Evolutionary conservation across 2,888 invertebrate species (phyloP).

Genomic region (Ornithoptera alexandrae): DNA sequence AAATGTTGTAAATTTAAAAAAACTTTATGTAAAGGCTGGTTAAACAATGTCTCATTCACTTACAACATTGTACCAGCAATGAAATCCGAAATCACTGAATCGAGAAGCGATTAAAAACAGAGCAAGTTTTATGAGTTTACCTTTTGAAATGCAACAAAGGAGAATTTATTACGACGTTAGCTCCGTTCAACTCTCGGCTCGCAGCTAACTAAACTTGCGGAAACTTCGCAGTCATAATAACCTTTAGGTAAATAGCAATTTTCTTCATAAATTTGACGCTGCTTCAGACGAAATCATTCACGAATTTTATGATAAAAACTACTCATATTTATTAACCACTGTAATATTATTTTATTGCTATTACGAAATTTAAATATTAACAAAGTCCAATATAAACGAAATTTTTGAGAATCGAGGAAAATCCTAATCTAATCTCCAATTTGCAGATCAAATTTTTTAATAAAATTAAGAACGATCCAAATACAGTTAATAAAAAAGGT

Average conservation of each 20-base stretch:
- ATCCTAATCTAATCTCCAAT: too few relatives aligned
- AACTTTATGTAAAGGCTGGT: background rate
- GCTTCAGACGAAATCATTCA: slow-evolving; percentile 27
- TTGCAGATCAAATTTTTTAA: too few relatives aligned
- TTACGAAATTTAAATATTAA: background rate
- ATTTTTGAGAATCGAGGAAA: too few relatives aligned
- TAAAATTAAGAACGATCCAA: too few relatives aligned
- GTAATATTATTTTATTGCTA: background rate
- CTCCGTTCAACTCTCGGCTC: slow-evolving; percentile 25
- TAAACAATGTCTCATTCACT: background rate
- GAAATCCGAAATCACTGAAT: slow-evolving; percentile 27
- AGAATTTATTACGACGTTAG: slow-evolving; percentile 31
- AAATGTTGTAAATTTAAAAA: background rate
- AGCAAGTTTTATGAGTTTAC: slow-evolving; percentile 32
- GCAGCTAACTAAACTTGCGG: slow-evolving; percentile 30
- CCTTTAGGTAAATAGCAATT: slow-evolving; percentile 41
- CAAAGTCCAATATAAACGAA: background rate
- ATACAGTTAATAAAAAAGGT: too few relatives aligned
- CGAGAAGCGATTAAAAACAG: slow-evolving; percentile 28
- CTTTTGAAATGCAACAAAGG: slow-evolving; percentile 33
- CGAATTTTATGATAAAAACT: slow-evolving; percentile 10
- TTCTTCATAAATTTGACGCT: slow-evolving; percentile 33
- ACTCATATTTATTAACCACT: background rate
- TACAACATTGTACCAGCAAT: slow-evolving; percentile 16
- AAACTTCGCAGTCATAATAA: slow-evolving; percentile 62